Conservation (phyloP, 2,113 vertebrate genomes). For the Dromiciops gliroides region DNA sequence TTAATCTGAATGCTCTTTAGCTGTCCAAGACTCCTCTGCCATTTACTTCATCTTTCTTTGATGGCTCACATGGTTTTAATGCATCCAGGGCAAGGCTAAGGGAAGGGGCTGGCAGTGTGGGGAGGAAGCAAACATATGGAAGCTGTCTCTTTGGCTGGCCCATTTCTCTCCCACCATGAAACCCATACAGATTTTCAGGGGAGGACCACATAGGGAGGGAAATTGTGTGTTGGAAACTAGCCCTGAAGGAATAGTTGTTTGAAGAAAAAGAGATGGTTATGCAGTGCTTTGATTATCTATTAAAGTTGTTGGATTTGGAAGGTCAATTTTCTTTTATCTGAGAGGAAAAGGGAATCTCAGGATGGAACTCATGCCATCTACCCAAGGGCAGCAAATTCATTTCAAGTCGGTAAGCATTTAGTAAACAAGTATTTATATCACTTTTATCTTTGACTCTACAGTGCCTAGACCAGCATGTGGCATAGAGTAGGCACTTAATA, state of each 20-base stretch:
- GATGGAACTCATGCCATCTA: not conserved
- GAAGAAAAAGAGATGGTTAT: not conserved
- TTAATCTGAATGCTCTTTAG: slow-evolving; percentile 68
- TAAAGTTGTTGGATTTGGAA: not conserved
- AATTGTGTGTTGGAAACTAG: not conserved
- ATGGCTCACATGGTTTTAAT: slow-evolving; percentile 24
- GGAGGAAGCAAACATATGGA: not conserved
- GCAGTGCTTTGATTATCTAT: slow-evolving; percentile 11
- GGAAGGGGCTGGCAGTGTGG: not conserved
- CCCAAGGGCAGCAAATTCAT: not conserved
- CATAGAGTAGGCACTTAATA: not conserved
- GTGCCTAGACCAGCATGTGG: not conserved
- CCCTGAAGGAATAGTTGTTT: not conserved
- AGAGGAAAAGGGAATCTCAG: not conserved
- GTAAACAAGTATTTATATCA: not conserved
- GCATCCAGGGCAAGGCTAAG: not conserved
- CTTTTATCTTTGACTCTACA: not conserved
- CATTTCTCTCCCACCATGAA: slow-evolving; percentile 11
- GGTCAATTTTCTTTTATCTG: not conserved
- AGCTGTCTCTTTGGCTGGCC: not conserved
- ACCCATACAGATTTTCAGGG: slow-evolving; percentile 18
- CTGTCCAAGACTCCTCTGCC: slow-evolving; percentile 15
- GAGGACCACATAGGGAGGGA: slow-evolving; percentile 17
- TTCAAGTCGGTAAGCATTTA: not conserved
- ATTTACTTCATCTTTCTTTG: slow-evolving; percentile 29